phyloP scores from a whole-genome alignment of 92 coral and sea anemone species.

The Actinernus sp. region DNA sequence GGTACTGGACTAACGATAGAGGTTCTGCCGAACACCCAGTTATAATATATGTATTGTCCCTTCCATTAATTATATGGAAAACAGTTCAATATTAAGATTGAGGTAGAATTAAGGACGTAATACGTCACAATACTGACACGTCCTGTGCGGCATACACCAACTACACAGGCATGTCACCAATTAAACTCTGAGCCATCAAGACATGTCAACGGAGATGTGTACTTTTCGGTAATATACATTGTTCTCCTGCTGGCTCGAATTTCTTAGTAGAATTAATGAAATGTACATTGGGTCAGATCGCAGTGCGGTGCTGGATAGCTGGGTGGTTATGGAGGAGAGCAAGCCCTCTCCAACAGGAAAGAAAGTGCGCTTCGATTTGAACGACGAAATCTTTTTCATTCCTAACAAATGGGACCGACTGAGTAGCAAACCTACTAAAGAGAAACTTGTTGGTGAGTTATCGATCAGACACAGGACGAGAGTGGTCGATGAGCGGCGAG shows the following conservation, averaged over 20 bases:
- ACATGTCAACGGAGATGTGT: background rate
- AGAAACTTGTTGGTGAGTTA: constrained; percentile 14
- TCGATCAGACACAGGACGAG: constrained; percentile 20
- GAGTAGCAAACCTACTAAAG: constrained; percentile 33
- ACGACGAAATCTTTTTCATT: constrained; percentile 84
- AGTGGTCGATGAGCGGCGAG: constrained; percentile 18
- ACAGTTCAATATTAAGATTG: too few relatives aligned
- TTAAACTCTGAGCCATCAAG: background rate
- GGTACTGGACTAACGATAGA: too few relatives aligned
- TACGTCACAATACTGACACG: too few relatives aligned
- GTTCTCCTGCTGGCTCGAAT: background rate
- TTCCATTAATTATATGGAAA: too few relatives aligned
- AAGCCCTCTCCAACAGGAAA: constrained; percentile 24
- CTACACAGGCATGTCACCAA: too few relatives aligned
- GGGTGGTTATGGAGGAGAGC: background rate
- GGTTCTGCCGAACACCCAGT: too few relatives aligned
- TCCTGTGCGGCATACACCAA: too few relatives aligned
- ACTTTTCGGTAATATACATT: background rate
- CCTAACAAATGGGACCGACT: constrained; percentile 88
- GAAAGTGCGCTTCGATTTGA: constrained; percentile 90
- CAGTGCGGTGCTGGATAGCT: background rate
- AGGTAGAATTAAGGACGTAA: too few relatives aligned
- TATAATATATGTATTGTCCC: too few relatives aligned
- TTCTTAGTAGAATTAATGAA: background rate
- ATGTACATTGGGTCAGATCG: constrained; percentile 3